A percentile compares a stretch with the other conserved stretches of the same genome.
phyloP scores from a whole-genome alignment of 2,113 vertebrate species.

The Oxygymnocypris stewartii region DNA sequence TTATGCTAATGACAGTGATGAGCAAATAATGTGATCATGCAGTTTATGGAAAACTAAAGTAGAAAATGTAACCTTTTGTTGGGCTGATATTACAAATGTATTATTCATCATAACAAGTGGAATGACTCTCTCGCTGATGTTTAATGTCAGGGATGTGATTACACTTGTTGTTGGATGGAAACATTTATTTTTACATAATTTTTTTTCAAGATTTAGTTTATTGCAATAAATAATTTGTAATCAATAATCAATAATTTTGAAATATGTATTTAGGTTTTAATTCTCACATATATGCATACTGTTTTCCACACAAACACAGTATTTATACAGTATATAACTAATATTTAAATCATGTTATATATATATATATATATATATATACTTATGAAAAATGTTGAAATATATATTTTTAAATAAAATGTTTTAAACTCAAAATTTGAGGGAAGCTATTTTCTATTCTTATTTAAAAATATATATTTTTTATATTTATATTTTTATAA shows the following conservation, averaged over 20 bases:
- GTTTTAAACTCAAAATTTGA: not conserved
- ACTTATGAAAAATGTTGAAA: not conserved
- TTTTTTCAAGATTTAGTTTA: not conserved
- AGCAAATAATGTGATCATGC: not conserved
- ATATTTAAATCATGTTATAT: no score
- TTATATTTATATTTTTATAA: not conserved
- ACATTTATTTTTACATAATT: not conserved
- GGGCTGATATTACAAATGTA: not conserved
- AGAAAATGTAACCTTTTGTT: conserved; percentile 18
- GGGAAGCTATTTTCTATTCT: not conserved
- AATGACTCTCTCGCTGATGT: not conserved
- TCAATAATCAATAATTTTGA: no score
- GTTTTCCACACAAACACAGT: not conserved
- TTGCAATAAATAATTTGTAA: not conserved
- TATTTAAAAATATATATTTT: not conserved
- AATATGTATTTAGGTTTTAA: not conserved
- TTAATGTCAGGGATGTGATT: not conserved
- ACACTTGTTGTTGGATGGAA: not conserved
- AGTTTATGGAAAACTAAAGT: not conserved
- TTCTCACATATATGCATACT: not conserved
- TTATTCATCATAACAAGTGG: not conserved
- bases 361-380: no score
- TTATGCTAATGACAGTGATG: not conserved
- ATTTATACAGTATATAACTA: not conserved
- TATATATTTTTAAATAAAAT: not conserved